Evolutionary conservation across 2,113 vertebrate genomes (phyloP).

Genomic region (Lethenteron camtschaticum): DNA sequence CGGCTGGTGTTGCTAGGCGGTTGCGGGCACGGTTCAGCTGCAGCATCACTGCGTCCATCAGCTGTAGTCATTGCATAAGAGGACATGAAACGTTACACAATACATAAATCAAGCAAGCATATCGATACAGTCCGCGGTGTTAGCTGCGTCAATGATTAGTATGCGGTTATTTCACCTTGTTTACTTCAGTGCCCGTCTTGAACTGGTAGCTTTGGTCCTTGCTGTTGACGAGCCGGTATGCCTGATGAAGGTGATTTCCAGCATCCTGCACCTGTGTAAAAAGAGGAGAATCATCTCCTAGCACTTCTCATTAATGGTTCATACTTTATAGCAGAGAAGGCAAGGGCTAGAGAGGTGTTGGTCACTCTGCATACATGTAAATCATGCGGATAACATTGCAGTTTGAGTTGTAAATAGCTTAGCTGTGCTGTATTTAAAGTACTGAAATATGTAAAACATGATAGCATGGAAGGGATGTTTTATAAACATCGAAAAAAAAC

Average conservation of each 20-base stretch:
- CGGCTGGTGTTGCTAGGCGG: slow-evolving; percentile 74
- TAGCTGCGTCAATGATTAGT: neutral
- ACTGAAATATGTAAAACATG: too few relatives aligned
- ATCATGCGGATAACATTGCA: too few relatives aligned
- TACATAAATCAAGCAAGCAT: neutral
- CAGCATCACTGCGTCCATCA: slow-evolving; percentile 93
- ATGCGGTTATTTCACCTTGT: slow-evolving; percentile 41
- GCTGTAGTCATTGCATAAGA: slow-evolving; percentile 20
- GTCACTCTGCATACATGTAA: too few relatives aligned
- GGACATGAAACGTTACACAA: neutral
- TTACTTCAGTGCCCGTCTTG: slow-evolving; percentile 63
- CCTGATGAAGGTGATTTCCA: slow-evolving; percentile 79
- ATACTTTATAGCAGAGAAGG: too few relatives aligned
- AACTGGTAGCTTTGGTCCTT: slow-evolving; percentile 59
- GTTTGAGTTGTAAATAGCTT: too few relatives aligned
- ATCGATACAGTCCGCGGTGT: neutral
- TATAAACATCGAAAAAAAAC: too few relatives aligned
- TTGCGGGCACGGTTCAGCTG: slow-evolving; percentile 77
- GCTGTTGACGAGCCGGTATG: slow-evolving; percentile 57
- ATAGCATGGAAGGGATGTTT: too few relatives aligned
- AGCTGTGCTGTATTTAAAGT: too few relatives aligned
- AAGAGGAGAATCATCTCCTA: too few relatives aligned
- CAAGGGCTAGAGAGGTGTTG: too few relatives aligned
- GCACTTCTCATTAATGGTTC: too few relatives aligned
- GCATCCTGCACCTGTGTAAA: slow-evolving; percentile 68